phyloP scores from a whole-genome alignment of 2,797 vertebrate species.

The Decapterus maruadsi region DNA sequence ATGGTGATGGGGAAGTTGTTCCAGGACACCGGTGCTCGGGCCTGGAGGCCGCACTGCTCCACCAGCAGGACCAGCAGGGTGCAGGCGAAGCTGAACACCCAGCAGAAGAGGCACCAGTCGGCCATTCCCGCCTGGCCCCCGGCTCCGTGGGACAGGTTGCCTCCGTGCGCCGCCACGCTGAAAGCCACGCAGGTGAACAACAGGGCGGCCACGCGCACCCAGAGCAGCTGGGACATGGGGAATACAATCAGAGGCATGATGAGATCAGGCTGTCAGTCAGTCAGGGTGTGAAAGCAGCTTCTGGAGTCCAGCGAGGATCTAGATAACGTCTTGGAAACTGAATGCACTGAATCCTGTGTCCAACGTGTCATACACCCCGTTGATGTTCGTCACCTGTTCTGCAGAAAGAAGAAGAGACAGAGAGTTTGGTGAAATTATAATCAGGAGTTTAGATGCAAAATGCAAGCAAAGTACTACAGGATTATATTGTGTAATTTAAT shows the following conservation, averaged over 20 bases:
- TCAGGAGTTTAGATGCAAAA: neutral
- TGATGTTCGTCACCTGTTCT: conserved; percentile 41
- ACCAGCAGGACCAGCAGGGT: conserved; percentile 89
- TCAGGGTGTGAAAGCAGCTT: neutral
- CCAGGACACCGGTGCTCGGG: conserved; percentile 89
- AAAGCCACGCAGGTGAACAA: conserved; percentile 89
- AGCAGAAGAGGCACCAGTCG: conserved; percentile 92
- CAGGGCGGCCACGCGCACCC: conserved; percentile 87
- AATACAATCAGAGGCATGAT: conserved; percentile 80
- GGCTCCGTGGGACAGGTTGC: accelerated
- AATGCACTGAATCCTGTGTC: neutral
- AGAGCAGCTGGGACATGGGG: conserved; percentile 80
- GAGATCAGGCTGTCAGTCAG: conserved; percentile 29
- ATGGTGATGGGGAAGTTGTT: conserved; percentile 91
- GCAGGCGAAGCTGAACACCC: conserved; percentile 90
- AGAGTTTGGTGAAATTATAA: neutral
- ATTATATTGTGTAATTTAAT: neutral
- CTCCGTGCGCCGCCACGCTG: conserved; percentile 81
- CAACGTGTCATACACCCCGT: conserved; percentile 28
- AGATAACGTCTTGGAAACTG: neutral
- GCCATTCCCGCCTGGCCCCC: neutral
- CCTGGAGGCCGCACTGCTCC: conserved; percentile 85
- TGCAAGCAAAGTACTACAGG: neutral
- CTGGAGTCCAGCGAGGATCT: neutral
- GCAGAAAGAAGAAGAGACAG: conserved; percentile 18